A percentile compares a stretch with the other conserved stretches of the same genome.
Evolutionary conservation across 2,888 invertebrate species (phyloP).

Genomic region (Leptopilina syphax): DNA sequence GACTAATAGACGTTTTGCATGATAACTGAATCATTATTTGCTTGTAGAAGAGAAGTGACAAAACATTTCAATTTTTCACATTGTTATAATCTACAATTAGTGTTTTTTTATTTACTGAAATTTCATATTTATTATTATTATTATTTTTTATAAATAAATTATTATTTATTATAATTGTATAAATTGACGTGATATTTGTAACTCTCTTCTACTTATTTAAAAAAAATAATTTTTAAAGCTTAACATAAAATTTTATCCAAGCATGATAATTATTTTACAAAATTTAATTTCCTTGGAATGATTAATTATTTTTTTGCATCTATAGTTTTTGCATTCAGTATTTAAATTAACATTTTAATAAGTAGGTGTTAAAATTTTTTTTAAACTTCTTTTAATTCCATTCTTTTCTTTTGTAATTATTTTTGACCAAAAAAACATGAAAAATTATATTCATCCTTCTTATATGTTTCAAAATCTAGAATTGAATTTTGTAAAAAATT

Average conservation of each 20-base stretch:
- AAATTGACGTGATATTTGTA: no score
- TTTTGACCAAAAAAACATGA: neutral
- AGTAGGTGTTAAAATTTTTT: neutral
- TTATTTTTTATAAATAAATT: neutral
- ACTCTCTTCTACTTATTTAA: neutral
- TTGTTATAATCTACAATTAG: neutral
- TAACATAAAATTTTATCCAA: neutral
- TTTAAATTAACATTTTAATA: constrained; percentile 1
- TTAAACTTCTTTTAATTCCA: neutral
- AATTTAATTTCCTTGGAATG: constrained; percentile 17
- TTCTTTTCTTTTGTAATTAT: neutral
- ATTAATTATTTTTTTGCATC: constrained; percentile 10
- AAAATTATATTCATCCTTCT: neutral
- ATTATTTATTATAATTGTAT: neutral
- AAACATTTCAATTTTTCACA: neutral
- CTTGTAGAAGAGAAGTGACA: constrained; percentile 4
- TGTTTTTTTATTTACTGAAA: neutral
- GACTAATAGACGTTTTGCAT: constrained; percentile 26
- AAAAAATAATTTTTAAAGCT: neutral
- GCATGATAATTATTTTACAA: neutral
- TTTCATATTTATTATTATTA: neutral
- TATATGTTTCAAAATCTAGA: no score
- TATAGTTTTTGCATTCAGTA: neutral
- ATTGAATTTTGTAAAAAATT: no score
- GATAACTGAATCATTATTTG: neutral